Evolutionary conservation across 2,888 invertebrate species (phyloP).

Genomic region (Abrostola triplasia): DNA sequence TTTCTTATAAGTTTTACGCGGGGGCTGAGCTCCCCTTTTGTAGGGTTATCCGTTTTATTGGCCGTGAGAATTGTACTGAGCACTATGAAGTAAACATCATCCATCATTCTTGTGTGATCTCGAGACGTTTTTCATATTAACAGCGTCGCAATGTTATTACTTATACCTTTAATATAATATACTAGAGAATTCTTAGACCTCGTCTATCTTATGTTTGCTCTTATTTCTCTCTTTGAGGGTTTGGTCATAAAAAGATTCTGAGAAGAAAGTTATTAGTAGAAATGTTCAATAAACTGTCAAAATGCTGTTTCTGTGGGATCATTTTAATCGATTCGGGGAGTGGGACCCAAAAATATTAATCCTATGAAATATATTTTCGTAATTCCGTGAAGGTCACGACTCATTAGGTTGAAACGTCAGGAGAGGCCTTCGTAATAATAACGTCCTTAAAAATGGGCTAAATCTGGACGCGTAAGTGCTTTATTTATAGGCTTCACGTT

Average conservation of each 20-base stretch:
- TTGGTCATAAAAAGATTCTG: no score
- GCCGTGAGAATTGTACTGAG: neutral
- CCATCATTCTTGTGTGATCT: neutral
- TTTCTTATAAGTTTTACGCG: slow-evolving; percentile 20
- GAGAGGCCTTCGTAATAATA: slow-evolving; percentile 32
- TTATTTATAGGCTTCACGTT: slow-evolving; percentile 40
- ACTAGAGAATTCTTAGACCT: no score
- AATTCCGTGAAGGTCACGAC: slow-evolving; percentile 28
- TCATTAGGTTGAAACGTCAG: slow-evolving; percentile 34
- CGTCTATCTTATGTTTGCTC: no score
- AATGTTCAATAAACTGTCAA: neutral
- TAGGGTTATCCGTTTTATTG: slow-evolving; percentile 2
- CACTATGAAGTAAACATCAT: neutral
- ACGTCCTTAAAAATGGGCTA: slow-evolving; percentile 14
- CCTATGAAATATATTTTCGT: slow-evolving; percentile 23
- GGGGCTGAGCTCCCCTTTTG: neutral
- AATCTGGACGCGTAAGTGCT: slow-evolving; percentile 29
- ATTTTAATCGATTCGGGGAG: neutral
- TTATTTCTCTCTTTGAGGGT: no score
- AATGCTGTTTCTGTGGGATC: slow-evolving; percentile 1
- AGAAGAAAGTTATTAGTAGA: no score
- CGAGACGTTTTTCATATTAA: no score
- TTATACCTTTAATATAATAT: no score
- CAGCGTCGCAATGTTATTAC: no score
- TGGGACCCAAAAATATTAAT: neutral